Evolutionary conservation across 2,888 invertebrate species (phyloP).

Genomic region (Acanthosepion lycidas): DNA sequence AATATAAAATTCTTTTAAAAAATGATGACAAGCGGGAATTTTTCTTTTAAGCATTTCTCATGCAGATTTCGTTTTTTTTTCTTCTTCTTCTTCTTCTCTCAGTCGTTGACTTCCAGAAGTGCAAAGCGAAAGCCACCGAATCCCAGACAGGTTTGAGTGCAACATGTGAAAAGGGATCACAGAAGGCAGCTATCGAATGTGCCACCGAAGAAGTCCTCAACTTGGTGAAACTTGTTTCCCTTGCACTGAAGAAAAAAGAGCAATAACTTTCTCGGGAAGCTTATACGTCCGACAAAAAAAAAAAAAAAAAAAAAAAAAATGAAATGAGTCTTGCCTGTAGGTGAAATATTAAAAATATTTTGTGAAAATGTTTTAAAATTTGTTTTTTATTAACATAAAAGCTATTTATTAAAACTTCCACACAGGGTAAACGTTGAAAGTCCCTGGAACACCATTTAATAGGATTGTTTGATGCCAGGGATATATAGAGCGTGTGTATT

Average conservation of each 20-base stretch:
- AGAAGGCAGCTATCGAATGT: conserved; percentile 37
- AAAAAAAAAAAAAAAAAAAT: too few species aligned
- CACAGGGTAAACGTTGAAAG: too few species aligned
- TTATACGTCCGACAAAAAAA: too few species aligned
- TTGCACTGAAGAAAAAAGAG: neutral
- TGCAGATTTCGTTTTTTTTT: neutral
- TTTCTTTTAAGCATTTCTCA: neutral
- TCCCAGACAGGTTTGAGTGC: neutral
- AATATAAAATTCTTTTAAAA: too few species aligned
- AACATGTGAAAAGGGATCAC: neutral
- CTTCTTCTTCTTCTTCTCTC: neutral
- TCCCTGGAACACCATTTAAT: too few species aligned
- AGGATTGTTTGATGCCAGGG: too few species aligned
- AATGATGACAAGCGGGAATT: neutral
- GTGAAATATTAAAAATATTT: too few species aligned
- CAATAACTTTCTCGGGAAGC: neutral
- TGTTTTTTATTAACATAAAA: too few species aligned
- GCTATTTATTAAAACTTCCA: neutral
- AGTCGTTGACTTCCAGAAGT: conserved; percentile 12
- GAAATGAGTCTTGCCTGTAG: too few species aligned
- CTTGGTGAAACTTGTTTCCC: neutral
- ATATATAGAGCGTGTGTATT: too few species aligned
- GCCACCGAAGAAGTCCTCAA: conserved; percentile 41
- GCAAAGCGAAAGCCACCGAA: conserved; percentile 37
- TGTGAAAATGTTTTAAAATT: too few species aligned